Base-by-base conservation (phyloP, 2,888 invertebrate species). In the Hecatera dysodea region DNA sequence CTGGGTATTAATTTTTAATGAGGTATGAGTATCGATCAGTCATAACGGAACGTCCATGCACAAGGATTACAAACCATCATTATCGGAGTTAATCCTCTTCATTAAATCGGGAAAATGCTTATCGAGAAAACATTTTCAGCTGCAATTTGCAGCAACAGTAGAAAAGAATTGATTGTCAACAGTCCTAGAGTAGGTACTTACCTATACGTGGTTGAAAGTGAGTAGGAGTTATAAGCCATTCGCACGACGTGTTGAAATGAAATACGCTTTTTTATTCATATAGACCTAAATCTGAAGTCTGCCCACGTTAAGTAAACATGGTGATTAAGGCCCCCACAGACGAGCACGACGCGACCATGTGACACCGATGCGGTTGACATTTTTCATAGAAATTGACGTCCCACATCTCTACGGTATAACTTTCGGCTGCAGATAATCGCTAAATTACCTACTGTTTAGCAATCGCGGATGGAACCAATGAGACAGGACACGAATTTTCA, bases 161-260 rank as follows among this genome's bases (percentile, higher is more conserved):
- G 22, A 33, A 70, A 59, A 52, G 27, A 70, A 77, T 75, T 62
- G 71, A 75, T 70, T 77, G 77, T 77, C 22, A 62, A 77, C 77
- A 74, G 56, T 77, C 12, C 19, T 62, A 33, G 33, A 8, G 33
- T 12, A 11, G 3, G 12, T 39, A 22, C 17, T 17, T 64, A 57
- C 33, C 11, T 55, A 55, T n/a, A 27, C 24, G 60, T n/a, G 57
- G 24, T 53, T 42, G 22, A 19, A 64, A 78, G 48, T 39, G 44
- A 57, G 44, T 52, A 48, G 19, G 52, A 57, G 39, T 52, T 24
- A 52, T 19, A 59, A 46, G 15, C 17, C 24, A 27, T 19, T 50
- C 17, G 44, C 57, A 22, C 42, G 65, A 48, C 11, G 66, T 24
- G 56, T 74, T 64, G 15, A 64, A 66, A 65, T 15, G 33, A 59